Evolutionary conservation across 2,888 invertebrate genomes (phyloP).

Genomic region (Arctia plantaginis): DNA sequence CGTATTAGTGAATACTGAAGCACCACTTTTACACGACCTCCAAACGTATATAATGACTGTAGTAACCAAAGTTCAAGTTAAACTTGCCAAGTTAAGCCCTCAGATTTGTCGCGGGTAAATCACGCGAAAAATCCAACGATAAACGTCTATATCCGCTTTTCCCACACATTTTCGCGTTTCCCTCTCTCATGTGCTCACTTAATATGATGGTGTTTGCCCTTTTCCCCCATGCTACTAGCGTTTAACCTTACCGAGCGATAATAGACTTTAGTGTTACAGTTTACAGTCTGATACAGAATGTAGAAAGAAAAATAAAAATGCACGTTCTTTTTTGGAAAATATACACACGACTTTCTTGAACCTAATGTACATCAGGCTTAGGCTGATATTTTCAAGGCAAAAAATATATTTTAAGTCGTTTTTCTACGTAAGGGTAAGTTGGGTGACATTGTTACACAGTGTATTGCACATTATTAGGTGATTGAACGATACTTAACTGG

Average conservation of each 20-base stretch:
- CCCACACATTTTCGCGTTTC: conserved; percentile 85
- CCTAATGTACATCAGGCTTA: conserved; percentile 35
- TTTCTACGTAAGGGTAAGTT: conserved; percentile 63
- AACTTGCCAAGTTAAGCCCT: conserved; percentile 71
- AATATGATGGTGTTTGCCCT: conserved; percentile 85
- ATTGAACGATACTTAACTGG: conserved; percentile 83
- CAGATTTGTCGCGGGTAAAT: conserved; percentile 84
- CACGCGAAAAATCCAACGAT: conserved; percentile 85
- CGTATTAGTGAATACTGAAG: conserved; percentile 75
- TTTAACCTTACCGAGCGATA: conserved; percentile 35
- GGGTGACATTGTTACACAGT: conserved; percentile 85
- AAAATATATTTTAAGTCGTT: conserved; percentile 49
- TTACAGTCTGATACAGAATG: conserved; percentile 36
- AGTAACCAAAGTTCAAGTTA: conserved; percentile 56
- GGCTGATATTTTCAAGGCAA: conserved; percentile 45
- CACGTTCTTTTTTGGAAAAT: conserved; percentile 67
- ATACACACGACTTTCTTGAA: conserved; percentile 32
- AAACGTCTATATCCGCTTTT: conserved; percentile 86
- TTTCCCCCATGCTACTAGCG: conserved; percentile 71
- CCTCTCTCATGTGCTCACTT: conserved; percentile 86
- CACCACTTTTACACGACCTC: conserved; percentile 60
- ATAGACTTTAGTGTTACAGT: neutral
- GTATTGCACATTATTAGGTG: conserved; percentile 86
- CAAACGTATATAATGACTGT: conserved; percentile 20
- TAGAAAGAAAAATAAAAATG: conserved; percentile 64